Base-by-base conservation (phyloP, 2,113 vertebrate species). In the Syngnathus typhle region DNA sequence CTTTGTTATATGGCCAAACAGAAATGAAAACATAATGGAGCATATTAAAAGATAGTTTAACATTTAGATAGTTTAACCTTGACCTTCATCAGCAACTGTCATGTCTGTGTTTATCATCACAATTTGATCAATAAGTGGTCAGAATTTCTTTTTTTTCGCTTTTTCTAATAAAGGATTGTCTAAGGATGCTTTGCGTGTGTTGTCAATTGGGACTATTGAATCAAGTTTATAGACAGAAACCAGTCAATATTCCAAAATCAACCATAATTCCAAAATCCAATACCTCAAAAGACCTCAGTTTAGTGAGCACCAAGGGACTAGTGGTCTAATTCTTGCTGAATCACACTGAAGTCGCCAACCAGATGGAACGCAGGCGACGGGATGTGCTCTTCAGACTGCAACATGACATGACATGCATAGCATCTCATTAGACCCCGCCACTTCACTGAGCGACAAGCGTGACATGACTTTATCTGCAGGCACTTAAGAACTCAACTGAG, bases 381-480 rank as follows among this genome's bases (percentile, higher is more conserved):
- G 65, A 43, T n/a, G 16, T 47, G 41, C 38, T 44, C 38, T 51
- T 46, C 32, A n/a, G 32, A 36, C 68, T 49, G 36, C 36, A 23
- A 19, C 64, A 19, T 64, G 55, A 68, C 68, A 18, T 43, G 41
- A 41, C 16, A 46, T 56, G 63, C 46, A 60, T 21, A 41, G 38
- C 44, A 59, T 43, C 47, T 64, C 46, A 60, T 73, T 46, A 68
- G 64, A 67, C 27, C 12, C 9, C 39, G 38, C 1, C 27, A 39
- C 61, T 52, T 65, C 16, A 55, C 43, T 54, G 65, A 71, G 43
- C 64, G 44, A 43, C 60, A 39, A 32, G 60, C 60, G 27, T 61
- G 60, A 41, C 60, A 61, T 11, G 38, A 61, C 19, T 61, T 61
- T 36, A 58, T 58, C 55, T 15, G 27, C 55, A 37, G 27, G 55